Evolutionary conservation across 2,113 vertebrate genomes (phyloP), one percentile per base, ranked within the genome.

Genomic region (Clarias macrocephalus): DNA sequence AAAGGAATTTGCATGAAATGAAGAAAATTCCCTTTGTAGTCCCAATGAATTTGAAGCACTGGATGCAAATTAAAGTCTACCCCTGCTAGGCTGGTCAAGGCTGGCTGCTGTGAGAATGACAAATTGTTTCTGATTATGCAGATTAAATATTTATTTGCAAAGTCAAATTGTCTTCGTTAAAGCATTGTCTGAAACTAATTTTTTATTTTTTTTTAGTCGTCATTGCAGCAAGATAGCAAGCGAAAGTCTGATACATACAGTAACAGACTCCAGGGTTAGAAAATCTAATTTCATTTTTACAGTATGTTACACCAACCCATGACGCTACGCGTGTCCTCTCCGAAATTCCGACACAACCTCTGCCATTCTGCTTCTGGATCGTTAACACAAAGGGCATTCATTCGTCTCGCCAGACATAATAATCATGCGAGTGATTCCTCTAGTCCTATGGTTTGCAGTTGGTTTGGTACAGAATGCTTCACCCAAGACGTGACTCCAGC

Each of bases 141-240:
- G 85, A 90, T 91, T 87, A 88, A 87, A 89, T 91, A 91, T 91
- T 89, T 91, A 91, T 90, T 79, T 57, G 59, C 68, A 73, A 82
- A 84, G 72, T 84, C 82, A 87, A 89, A 90, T 88, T 89, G 85
- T 84, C 87, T 89, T 90, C 84, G 85, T 90, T 48, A 83, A 33
- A 54, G 82, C 70, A 88, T 72, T 80, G 86, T 89, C 72, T 85
- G 60, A 86, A 90, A 90, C 88, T 72, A 81, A 65, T 75, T 84
- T 88, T 83, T 37, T n/a, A n/a, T n/a, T n/a, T 33, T 86, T 89
- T 89, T 88, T 87, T 88, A 89, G 89, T 88, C 68, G 89, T 83
- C 73, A 77, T 88, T 87, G 13, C 3, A 52, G 12, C 62, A 87
- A 89, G 83, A 91, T 88, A 81, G 48, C 33, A 15, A 54, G 52